These are phyloP conservation scores for Pseudoips prasinana DNA, from an alignment of 2,888 invertebrate species.

Conservation along the genomic window DNA sequence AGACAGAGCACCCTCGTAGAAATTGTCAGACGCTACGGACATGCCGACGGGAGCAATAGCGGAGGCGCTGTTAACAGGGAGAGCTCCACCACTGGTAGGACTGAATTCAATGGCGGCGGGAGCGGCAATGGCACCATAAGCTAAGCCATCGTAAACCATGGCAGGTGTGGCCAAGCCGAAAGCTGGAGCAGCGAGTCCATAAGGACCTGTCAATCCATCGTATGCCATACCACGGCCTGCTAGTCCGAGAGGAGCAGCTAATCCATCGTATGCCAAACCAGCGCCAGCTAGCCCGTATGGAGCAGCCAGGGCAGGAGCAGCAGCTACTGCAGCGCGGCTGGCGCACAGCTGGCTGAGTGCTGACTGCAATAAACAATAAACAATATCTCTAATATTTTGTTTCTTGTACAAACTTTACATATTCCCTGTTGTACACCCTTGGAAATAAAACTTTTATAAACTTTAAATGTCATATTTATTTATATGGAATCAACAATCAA, in stretches of 20 bases:
- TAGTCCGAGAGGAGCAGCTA: not conserved
- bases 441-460: too few relatives aligned
- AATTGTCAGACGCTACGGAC: constrained; percentile 24
- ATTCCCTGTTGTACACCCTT: too few relatives aligned
- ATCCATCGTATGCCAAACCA: not conserved
- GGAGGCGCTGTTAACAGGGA: constrained; percentile 15
- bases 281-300: constrained; percentile 5
- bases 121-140: not conserved
- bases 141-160: not conserved
- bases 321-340: constrained; percentile 1
- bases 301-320: constrained; percentile 1
- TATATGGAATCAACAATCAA: too few relatives aligned
- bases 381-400: too few relatives aligned
- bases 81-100: constrained; percentile 22
- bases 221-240: not conserved
- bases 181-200: too few relatives aligned
- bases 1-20: constrained; percentile 17
- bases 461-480: too few relatives aligned
- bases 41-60: constrained; percentile 18
- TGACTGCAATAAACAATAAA: constrained; percentile 10
- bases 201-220: too few relatives aligned
- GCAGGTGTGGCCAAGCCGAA: too few relatives aligned
- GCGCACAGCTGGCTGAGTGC: constrained; percentile 9
- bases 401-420: too few relatives aligned
- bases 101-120: constrained; percentile 4